A percentile compares a stretch with the other conserved stretches of the same genome.
Evolutionary conservation across 2,888 invertebrate species (phyloP).

Genomic region (Drosophila maculinotata): DNA sequence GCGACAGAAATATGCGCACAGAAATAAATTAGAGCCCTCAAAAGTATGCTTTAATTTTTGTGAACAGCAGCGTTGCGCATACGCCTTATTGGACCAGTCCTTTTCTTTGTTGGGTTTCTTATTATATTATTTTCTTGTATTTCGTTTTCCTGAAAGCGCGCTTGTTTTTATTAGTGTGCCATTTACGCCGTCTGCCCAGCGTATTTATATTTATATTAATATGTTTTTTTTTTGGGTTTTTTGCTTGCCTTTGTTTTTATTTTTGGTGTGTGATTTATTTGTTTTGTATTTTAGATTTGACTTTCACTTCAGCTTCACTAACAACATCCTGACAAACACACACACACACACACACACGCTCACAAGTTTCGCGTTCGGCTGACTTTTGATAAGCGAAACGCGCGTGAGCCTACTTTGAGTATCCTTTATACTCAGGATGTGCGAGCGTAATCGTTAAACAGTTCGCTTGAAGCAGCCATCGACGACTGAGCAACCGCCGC

Average conservation of each 20-base stretch:
- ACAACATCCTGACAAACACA: constrained; percentile 36
- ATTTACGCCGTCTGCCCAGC: constrained; percentile 11
- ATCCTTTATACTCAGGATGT: constrained; percentile 21
- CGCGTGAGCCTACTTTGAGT: constrained; percentile 52
- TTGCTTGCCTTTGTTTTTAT: constrained; percentile 43
- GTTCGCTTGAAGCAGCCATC: constrained; percentile 77
- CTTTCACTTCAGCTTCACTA: constrained; percentile 58
- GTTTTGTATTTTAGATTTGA: constrained; percentile 62
- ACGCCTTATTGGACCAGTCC: constrained; percentile 34
- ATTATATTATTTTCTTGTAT: constrained; percentile 9
- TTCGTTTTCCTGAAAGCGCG: constrained; percentile 1
- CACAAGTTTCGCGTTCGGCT: constrained; percentile 42
- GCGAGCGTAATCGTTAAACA: constrained; percentile 51
- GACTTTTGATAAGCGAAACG: constrained; percentile 69
- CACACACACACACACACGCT: constrained; percentile 12
- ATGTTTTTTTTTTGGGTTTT: constrained; percentile 9
- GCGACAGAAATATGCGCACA: constrained; percentile 50
- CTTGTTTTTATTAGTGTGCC: constrained; percentile 29
- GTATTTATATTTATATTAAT: constrained; percentile 34
- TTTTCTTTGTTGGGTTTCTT: constrained; percentile 41
- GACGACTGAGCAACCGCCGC: constrained; percentile 74
- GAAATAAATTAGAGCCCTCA: constrained; percentile 62
- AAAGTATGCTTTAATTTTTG: constrained; percentile 57
- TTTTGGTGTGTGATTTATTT: constrained; percentile 69
- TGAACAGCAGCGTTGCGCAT: constrained; percentile 41